phyloP scores from a whole-genome alignment of 1,140 invertebrate genomes.

The Rhopalosiphum maidis region DNA sequence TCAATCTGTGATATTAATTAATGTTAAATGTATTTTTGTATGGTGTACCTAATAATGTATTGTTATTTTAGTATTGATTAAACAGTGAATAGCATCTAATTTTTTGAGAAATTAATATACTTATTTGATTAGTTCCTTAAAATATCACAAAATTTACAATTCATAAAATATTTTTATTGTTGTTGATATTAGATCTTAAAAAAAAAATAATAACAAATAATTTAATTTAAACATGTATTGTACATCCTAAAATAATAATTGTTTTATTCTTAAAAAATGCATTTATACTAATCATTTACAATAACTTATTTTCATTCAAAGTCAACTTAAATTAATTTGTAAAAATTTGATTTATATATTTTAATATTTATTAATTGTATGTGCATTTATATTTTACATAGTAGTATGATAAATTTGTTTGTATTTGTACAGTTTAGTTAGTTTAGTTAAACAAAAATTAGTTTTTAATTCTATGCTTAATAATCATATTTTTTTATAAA shows the following conservation, averaged over 20 bases:
- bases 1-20: slow-evolving; percentile 50
- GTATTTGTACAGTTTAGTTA: too few species aligned
- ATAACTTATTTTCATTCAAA: too few species aligned
- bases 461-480: not conserved
- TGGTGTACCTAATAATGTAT: not conserved
- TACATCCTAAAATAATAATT: too few species aligned
- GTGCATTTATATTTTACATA: too few species aligned
- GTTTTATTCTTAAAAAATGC: too few species aligned
- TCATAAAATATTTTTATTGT: not conserved
- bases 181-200: not conserved
- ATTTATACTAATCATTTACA: too few species aligned
- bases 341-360: not conserved
- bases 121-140: not conserved
- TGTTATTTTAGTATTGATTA: not conserved
- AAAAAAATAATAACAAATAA: not conserved
- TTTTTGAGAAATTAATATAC: not conserved
- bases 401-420: not conserved
- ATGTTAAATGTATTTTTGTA: not conserved
- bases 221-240: not conserved
- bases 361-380: not conserved
- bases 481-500: not conserved
- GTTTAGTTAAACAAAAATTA: not conserved
- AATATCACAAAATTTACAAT: slow-evolving; percentile 2
- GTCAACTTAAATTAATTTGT: not conserved
- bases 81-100: not conserved